phyloP scores from a whole-genome alignment of 2,888 invertebrate species.

The Trilocha varians region DNA sequence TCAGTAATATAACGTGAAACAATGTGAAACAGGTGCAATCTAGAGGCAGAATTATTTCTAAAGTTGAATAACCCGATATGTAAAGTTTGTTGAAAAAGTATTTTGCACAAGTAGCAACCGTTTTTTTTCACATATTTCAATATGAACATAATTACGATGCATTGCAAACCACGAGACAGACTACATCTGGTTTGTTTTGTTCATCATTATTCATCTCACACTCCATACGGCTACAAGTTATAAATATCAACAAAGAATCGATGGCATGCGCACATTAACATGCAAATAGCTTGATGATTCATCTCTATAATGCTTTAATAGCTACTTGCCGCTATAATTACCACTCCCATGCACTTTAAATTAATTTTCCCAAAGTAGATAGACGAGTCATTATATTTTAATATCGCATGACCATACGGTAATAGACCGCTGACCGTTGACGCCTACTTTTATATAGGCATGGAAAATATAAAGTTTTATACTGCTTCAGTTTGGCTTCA shows the following conservation, averaged over 20 bases:
- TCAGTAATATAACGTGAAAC: too few relatives aligned
- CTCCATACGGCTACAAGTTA: constrained; percentile 1
- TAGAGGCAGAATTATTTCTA: too few relatives aligned
- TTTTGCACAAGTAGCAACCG: too few relatives aligned
- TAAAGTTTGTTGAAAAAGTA: too few relatives aligned
- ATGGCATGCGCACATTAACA: constrained; percentile 25
- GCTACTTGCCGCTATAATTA: constrained; percentile 51
- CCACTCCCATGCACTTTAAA: constrained; percentile 61
- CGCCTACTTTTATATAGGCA: constrained; percentile 11
- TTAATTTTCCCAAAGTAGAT: constrained; percentile 55
- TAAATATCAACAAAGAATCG: constrained; percentile 37
- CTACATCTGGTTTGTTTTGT: neutral
- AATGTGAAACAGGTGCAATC: too few relatives aligned
- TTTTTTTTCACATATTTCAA: too few relatives aligned
- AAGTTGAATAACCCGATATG: too few relatives aligned
- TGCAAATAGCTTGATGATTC: constrained; percentile 46
- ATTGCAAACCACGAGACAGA: neutral
- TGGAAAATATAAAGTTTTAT: constrained; percentile 22
- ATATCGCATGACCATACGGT: constrained; percentile 46
- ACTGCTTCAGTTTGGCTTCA: constrained; percentile 9
- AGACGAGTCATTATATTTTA: constrained; percentile 45
- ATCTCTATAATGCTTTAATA: constrained; percentile 52
- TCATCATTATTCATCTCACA: neutral
- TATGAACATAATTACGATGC: neutral
- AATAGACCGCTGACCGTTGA: constrained; percentile 30